Evolutionary conservation across 2,797 vertebrate genomes (phyloP).

Genomic region (Aeoliscus strigatus): DNA sequence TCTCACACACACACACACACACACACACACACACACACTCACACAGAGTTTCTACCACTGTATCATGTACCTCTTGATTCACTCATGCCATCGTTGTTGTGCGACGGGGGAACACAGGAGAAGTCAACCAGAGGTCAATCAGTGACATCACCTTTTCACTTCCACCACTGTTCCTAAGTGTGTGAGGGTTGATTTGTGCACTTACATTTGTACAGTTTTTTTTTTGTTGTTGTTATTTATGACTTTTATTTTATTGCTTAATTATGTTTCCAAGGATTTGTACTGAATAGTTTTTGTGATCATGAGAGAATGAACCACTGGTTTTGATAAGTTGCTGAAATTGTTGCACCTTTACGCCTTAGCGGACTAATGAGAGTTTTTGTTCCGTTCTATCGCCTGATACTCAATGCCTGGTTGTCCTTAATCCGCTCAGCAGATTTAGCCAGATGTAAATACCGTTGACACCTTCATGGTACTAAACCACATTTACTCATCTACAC

Average conservation of each 20-base stretch:
- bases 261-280: conserved; percentile 34
- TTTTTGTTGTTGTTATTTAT: conserved; percentile 60
- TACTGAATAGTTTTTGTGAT: conserved; percentile 12
- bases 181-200: conserved; percentile 22
- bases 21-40: conserved; percentile 7
- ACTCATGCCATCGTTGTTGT: conserved; percentile 25
- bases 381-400: conserved; percentile 27
- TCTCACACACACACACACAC: conserved; percentile 22
- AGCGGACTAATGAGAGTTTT: conserved; percentile 40
- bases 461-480: conserved; percentile 38
- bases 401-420: conserved; percentile 27
- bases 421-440: conserved; percentile 32
- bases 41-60: conserved; percentile 27
- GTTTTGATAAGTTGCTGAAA: conserved; percentile 32
- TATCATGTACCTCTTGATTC: conserved; percentile 34
- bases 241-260: conserved; percentile 37
- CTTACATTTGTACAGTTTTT: conserved; percentile 21
- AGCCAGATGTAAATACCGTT: conserved; percentile 49
- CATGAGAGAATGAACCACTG: conserved; percentile 31
- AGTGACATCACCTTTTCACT: conserved; percentile 14
- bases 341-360: conserved; percentile 58
- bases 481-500: conserved; percentile 30
- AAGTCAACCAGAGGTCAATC: conserved; percentile 13
- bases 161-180: conserved; percentile 27
- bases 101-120: background rate